A percentile compares a stretch with the other conserved stretches of the same genome.
phyloP scores from a whole-genome alignment of 2,888 invertebrate genomes.

The Poecilus cupreus region DNA sequence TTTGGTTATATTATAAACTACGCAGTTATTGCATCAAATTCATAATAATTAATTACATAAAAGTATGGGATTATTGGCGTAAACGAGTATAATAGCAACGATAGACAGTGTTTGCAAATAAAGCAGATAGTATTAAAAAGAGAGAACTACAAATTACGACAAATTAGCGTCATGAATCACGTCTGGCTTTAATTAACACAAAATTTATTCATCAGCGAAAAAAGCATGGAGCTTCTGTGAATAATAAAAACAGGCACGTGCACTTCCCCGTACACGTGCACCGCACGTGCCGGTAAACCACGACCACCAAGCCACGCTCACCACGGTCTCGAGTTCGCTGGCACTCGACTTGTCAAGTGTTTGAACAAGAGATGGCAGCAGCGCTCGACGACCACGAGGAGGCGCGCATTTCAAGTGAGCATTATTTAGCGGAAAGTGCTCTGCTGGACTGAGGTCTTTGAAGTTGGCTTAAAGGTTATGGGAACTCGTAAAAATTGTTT shows the following conservation, averaged over 20 bases:
- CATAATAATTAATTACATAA: no score
- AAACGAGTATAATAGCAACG: no score
- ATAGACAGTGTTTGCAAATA: no score
- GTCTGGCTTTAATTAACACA: not conserved
- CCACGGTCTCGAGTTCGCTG: not conserved
- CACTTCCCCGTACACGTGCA: not conserved
- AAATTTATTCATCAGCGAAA: conserved; percentile 19
- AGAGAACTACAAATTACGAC: not conserved
- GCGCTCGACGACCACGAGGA: not conserved
- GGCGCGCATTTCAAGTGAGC: conserved; percentile 36
- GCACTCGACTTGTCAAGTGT: conserved; percentile 18
- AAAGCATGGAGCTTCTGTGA: conserved; percentile 2
- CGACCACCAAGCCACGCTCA: conserved; percentile 13
- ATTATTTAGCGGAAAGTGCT: conserved; percentile 12
- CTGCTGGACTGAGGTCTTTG: not conserved
- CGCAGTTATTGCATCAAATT: no score
- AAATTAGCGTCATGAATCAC: conserved; percentile 3
- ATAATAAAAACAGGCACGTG: conserved; percentile 13
- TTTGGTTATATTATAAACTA: no score
- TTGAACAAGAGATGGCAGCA: conserved; percentile 33
- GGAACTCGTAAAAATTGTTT: conserved; percentile 47
- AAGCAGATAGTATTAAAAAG: no score
- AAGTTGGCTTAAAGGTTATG: conserved; percentile 10
- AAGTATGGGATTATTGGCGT: no score
- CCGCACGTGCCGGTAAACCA: not conserved